Evolutionary conservation across 2,888 invertebrate genomes (phyloP), one percentile per base, ranked within the genome.

Genomic region (Halictus quadricinctus): DNA sequence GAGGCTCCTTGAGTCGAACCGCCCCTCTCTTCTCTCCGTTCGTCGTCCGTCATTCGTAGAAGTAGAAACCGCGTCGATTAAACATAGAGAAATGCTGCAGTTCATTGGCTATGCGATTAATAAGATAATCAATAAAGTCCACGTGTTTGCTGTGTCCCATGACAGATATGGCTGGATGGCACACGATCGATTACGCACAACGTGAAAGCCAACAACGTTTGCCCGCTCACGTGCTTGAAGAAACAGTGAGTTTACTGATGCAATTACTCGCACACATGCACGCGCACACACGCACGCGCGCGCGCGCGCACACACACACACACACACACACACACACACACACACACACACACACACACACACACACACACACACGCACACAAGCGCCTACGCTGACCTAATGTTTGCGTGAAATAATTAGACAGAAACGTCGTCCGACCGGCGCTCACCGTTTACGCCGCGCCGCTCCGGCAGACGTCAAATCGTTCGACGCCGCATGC

Each of bases 131-230:
- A 76, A 75, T 84, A 84, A 70, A 85, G 72, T 12, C 80, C 66
- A 83, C 29, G 77, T 83, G 77, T 87, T 84, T 89, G 79, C 73
- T 87, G 29, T 89, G 76, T 83, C 74, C 90, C 85, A 80, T 90
- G 91, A 93, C 96, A 99, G 99, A 97, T 97, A 94, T 99, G 99
- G 99, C 97, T 99, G 96, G 97, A 98, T 95, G 98, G 98, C 90
- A 96, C 99, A 93, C 96, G 99, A 95, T 96, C 96, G 95, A 98
- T 99, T 95, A 99, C 99, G 88, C 99, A 99, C 96, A 99, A 99
- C 96, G 98, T 98, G 93, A 99, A 99, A 96, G 99, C 99, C 93
- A 99, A 99, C 96, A 99, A 99, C 96, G 97, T 99, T 93, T 99
- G 99, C 95, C 99, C 99, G 81, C 98, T 99, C 97, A 99, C 99